These are phyloP conservation scores for Panonychus citri DNA, from an alignment of 1,140 invertebrate genomes.

Conservation along the genomic window DNA sequence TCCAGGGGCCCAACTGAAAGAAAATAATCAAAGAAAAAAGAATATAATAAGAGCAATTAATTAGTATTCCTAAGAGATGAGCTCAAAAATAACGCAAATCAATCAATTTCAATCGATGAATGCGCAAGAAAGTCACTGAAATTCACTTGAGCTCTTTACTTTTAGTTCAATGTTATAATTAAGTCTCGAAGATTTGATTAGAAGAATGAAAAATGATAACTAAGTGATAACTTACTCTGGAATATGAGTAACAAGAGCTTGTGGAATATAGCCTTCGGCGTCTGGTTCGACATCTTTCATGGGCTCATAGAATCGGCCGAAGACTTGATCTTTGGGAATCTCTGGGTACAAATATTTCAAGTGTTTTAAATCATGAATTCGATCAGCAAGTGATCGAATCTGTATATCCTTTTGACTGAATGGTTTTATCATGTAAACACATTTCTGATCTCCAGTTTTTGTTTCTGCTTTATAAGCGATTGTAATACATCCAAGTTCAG, in stretches of 20 bases:
- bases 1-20: not conserved
- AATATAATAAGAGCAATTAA: too few relatives aligned
- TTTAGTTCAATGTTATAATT: too few relatives aligned
- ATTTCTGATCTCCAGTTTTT: slow-evolving; percentile 8
- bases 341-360: slow-evolving; percentile 66
- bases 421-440: slow-evolving; percentile 36
- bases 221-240: slow-evolving; percentile 29
- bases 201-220: too few relatives aligned
- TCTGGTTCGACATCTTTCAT: slow-evolving; percentile 43
- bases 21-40: not conserved
- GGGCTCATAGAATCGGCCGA: slow-evolving; percentile 73
- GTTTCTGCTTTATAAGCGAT: slow-evolving; percentile 72
- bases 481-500: slow-evolving; percentile 77
- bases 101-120: too few relatives aligned
- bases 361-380: slow-evolving; percentile 61
- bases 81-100: too few relatives aligned
- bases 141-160: too few relatives aligned
- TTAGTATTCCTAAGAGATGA: too few relatives aligned
- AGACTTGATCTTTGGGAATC: slow-evolving; percentile 58
- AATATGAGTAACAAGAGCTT: slow-evolving; percentile 54
- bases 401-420: slow-evolving; percentile 77
- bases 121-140: too few relatives aligned
- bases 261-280: slow-evolving; percentile 56
- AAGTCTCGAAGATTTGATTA: too few relatives aligned
- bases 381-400: slow-evolving; percentile 64